Percentiles rank a stretch among this genome's conserved stretches.
Evolutionary conservation across 2,113 vertebrate species (phyloP).

Genomic region (Phyllostomus hastatus): DNA sequence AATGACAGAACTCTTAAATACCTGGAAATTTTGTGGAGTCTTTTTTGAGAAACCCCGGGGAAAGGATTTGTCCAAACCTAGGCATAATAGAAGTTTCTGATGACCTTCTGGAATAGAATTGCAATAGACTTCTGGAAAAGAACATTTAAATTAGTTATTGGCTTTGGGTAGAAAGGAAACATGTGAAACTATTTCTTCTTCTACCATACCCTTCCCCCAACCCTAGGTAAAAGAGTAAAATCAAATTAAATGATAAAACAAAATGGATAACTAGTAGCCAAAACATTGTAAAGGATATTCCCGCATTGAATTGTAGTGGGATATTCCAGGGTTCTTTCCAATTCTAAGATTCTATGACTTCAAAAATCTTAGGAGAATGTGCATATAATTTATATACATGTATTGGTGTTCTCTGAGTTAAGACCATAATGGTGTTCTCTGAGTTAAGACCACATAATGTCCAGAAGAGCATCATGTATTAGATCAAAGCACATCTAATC

Average conservation of each 20-base stretch:
- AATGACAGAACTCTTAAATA: background rate
- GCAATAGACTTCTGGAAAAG: background rate
- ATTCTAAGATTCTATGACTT: background rate
- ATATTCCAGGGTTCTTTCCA: background rate
- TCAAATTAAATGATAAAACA: background rate
- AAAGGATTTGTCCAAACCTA: background rate
- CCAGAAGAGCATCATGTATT: background rate
- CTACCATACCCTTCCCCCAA: background rate
- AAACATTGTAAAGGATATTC: background rate
- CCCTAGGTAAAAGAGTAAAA: background rate
- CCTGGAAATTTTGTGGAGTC: background rate
- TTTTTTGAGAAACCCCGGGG: background rate
- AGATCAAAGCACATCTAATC: background rate
- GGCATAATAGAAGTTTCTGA: background rate
- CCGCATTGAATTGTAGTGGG: background rate
- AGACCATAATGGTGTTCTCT: background rate
- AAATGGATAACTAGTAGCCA: background rate
- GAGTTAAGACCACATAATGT: background rate
- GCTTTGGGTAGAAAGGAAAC: background rate
- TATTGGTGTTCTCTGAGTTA: background rate
- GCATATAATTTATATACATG: background rate
- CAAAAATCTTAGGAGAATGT: background rate
- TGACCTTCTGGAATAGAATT: background rate
- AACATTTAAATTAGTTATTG: background rate
- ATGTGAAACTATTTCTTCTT: background rate